Evolutionary conservation across 2,797 vertebrate species (phyloP), one percentile per base, ranked within the genome.

Genomic region (Rhinella marina): DNA sequence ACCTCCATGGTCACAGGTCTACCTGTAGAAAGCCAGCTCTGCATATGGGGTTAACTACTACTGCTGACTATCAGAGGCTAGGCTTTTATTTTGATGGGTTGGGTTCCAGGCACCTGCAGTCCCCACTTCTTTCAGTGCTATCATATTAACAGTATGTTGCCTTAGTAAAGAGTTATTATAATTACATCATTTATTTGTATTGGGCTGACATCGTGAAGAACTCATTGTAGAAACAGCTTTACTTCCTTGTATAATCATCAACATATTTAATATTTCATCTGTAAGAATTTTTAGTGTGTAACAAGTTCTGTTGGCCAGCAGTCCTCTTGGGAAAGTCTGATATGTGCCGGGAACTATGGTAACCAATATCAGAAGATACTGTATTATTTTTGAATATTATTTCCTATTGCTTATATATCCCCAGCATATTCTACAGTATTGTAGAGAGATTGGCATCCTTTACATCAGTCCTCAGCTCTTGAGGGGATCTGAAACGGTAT

Each of bases 181-280:
- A 52, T 76, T 59, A 23, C 41, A 52, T 50, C 27, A 76, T 52
- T 50, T 77, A 68, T 79, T 62, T 68, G 27, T 48, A 75, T 68
- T 88, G 59, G 23, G 29, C 21, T 27, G 10, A 8, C 10, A 66
- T 50, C n/a, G 48, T 68, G 29, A 57, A 54, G 27, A 87, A 77
- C 83, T 57, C 52, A 41, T 48, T 56, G 61, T 59, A 29, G 70
- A 61, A 84, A 84, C 78, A 59, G 25, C 78, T 83, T 77, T n/a
- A 77, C 32, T 56, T 57, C 6, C 9, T 56, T 41, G 41, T 68
- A n/a, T n/a, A 29, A 76, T 87, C 70, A 82, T 70, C 68, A 7
- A 32, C 32, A 23, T 59, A 64, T 76, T 87, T 64, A 50, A 62
- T 21, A 56, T 59, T 70, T 84, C 21, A 68, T n/a, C 81, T 68